A percentile compares a stretch with the other conserved stretches of the same genome.
Evolutionary conservation across 2,888 invertebrate genomes (phyloP).

Genomic region (Abrostola tripartita): DNA sequence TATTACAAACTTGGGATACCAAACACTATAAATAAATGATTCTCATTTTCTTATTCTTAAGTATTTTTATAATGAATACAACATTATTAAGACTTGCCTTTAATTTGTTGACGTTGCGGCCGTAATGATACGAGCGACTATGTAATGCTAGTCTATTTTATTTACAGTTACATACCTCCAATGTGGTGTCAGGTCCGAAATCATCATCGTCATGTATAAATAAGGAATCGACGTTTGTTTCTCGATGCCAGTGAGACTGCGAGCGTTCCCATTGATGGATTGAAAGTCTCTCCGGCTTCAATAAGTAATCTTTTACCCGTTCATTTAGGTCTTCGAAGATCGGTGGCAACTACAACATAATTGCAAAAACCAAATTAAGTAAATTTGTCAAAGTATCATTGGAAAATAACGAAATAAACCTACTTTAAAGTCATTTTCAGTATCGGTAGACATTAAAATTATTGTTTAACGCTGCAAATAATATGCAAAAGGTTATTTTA

Average conservation of each 20-base stretch:
- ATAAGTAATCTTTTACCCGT: constrained; percentile 90
- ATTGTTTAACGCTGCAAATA: background rate
- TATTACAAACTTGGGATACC: too few relatives aligned
- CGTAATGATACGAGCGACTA: too few relatives aligned
- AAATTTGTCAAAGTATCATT: background rate
- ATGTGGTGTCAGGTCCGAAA: constrained; percentile 75
- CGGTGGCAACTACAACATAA: constrained; percentile 88
- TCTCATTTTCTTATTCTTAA: too few relatives aligned
- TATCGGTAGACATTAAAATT: constrained; percentile 64
- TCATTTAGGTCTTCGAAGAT: constrained; percentile 90
- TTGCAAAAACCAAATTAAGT: constrained; percentile 19
- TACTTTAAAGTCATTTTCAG: constrained; percentile 73
- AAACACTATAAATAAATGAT: too few relatives aligned
- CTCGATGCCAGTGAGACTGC: constrained; percentile 90
- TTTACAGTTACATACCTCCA: constrained; percentile 67
- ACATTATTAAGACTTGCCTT: too few relatives aligned
- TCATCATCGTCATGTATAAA: constrained; percentile 82
- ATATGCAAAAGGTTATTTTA: constrained; percentile 22
- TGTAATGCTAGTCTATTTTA: too few relatives aligned
- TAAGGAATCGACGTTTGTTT: constrained; percentile 85
- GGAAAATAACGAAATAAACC: background rate
- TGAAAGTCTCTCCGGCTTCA: constrained; percentile 91
- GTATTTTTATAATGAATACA: too few relatives aligned
- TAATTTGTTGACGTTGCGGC: too few relatives aligned
- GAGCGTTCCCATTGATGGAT: constrained; percentile 91